Evolutionary conservation across 2,888 invertebrate species (phyloP), one percentile per base, ranked within the genome.

Genomic region (Myopa testacea): DNA sequence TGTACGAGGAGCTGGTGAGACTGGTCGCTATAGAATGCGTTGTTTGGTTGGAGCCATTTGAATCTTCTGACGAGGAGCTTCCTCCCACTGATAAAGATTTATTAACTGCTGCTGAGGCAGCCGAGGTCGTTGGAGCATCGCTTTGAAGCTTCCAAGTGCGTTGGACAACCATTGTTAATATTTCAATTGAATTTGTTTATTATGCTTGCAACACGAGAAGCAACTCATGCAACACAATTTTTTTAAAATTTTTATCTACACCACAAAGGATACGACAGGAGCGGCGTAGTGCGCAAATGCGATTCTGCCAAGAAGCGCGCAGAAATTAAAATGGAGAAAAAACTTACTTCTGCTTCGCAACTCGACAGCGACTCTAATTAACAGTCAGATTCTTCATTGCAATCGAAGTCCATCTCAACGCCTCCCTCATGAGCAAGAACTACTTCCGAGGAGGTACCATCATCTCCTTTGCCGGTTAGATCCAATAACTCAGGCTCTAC

Each of bases 1-100:
- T 72, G 52, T 72, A 76, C 34, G 77, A 73, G 50, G 83, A 81
- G 67, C 82, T 83, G 16, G 81, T 79, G 26, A 83, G 79, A 7
- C 87, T 84, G 0, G 89, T 88, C 52, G 86, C 85, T 84, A 88
- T 86, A 10, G 89, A 89, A 74, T 88, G 88, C 38, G 85, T 86
- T 34, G 88, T 89, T 78, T 89, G 88, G 81, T 88, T 89, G 14
- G 89, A 89, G 75, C 89, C 87, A 80, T 90, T 88, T 4, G 89
- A 89, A 80, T 89, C 89, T 73, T 89, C 89, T 4, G 89, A 89
- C 1, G 88, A 89, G 5, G 87, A 85, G 40, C 86, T 86, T 60
- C 86, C 76, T 40, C 83, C 83, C 73, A 86, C 83, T 58, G 88
- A 58, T 4, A 58, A 87, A 4, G 87, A 84, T 76, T 86, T 85